phyloP scores from a whole-genome alignment of 92 coral and sea anemone species.

The Zoanthus sansibaricus region DNA sequence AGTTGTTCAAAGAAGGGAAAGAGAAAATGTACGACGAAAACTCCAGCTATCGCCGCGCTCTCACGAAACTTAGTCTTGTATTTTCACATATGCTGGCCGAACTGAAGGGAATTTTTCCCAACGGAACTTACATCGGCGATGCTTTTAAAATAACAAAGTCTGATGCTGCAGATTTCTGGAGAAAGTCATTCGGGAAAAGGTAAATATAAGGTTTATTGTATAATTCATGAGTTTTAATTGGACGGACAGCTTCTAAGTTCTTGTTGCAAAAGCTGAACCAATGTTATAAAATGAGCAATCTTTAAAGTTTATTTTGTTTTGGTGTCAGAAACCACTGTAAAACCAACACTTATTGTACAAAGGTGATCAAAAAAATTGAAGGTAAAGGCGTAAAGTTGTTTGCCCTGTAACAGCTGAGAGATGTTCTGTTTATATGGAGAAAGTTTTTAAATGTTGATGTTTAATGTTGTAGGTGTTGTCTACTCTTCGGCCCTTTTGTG shows the following conservation, averaged over 20 bases:
- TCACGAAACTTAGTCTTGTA: conserved; percentile 94
- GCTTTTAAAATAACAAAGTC: conserved; percentile 93
- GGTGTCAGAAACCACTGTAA: not conserved
- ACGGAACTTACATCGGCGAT: conserved; percentile 94
- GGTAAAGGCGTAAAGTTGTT: not conserved
- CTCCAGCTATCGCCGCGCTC: conserved; percentile 87
- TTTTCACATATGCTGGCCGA: conserved; percentile 99
- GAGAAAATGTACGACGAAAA: conserved; percentile 97
- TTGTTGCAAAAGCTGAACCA: conserved; percentile 24
- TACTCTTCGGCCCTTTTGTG: not conserved
- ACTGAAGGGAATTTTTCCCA: conserved; percentile 96
- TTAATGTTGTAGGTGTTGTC: conserved; percentile 29
- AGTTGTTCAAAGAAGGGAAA: conserved; percentile 96
- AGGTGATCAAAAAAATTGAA: not conserved
- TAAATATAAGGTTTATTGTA: conserved; percentile 46
- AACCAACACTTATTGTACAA: not conserved
- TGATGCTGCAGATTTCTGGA: conserved; percentile 99
- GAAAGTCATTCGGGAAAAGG: conserved; percentile 93
- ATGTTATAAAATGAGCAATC: conserved; percentile 33
- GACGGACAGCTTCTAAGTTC: not conserved
- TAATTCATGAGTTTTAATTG: conserved; percentile 6
- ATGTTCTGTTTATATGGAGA: not conserved
- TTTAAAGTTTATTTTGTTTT: not conserved
- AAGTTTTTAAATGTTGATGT: conserved; percentile 11
- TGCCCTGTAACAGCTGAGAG: not conserved